phyloP scores from a whole-genome alignment of 2,797 vertebrate genomes.

The Arvicola amphibius region DNA sequence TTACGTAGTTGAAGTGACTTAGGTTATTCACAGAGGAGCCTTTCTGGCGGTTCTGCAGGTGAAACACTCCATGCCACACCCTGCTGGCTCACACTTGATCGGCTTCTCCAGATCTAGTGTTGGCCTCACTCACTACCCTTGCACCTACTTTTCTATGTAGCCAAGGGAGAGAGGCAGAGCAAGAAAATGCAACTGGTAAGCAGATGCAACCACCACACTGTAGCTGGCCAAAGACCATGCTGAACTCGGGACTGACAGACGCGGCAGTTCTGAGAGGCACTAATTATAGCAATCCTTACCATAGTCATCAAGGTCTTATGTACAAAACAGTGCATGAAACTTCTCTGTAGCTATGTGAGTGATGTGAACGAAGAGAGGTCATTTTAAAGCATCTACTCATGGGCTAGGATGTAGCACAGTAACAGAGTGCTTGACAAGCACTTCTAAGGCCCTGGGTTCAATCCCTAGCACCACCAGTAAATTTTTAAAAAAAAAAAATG shows the following conservation, averaged over 20 bases:
- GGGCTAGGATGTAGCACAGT: not conserved
- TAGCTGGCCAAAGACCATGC: not conserved
- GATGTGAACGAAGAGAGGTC: not conserved
- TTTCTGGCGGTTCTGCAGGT: not conserved
- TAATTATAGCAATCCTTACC: not conserved
- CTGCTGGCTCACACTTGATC: no score
- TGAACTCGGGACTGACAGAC: not conserved
- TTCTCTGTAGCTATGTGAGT: not conserved
- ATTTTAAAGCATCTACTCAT: not conserved
- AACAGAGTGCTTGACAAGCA: not conserved
- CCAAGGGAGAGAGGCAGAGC: not conserved
- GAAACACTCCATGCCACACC: not conserved
- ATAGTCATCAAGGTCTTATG: not conserved
- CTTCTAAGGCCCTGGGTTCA: not conserved
- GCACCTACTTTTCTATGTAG: not conserved
- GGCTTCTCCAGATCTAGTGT: not conserved
- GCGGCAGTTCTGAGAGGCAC: not conserved
- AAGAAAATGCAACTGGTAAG: not conserved
- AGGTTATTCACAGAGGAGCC: not conserved
- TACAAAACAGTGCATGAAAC: not conserved
- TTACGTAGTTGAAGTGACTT: not conserved
- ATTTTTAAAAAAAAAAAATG: not conserved
- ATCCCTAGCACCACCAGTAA: not conserved
- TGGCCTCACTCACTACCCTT: not conserved
- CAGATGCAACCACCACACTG: not conserved